Evolutionary conservation across 2,797 vertebrate species (phyloP).

Genomic region (Rhinophrynus dorsalis): DNA sequence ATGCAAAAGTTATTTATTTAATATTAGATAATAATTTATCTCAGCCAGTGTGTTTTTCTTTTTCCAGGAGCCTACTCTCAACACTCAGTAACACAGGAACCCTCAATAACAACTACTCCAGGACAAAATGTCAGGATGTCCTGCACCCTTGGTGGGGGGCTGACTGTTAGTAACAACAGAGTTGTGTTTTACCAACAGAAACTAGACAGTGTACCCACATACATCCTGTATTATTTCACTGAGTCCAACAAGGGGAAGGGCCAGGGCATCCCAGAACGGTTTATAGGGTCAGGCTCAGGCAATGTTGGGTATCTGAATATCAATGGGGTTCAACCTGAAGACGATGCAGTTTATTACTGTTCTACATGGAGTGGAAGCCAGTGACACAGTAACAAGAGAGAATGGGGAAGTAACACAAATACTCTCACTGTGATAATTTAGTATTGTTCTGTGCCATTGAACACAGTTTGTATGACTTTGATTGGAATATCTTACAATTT

Average conservation of each 20-base stretch:
- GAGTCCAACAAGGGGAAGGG: rapidly evolving
- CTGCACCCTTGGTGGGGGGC: constrained; percentile 14
- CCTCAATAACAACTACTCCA: background rate
- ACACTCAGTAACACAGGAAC: constrained; percentile 24
- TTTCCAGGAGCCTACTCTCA: constrained; percentile 13
- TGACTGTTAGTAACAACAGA: background rate
- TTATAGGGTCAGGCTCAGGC: constrained; percentile 27
- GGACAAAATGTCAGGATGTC: constrained; percentile 7
- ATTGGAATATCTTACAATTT: too few species aligned
- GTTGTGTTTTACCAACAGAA: constrained; percentile 32
- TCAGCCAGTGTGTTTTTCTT: background rate
- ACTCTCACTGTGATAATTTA: too few species aligned
- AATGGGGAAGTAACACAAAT: constrained; percentile 19
- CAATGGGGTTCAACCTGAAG: background rate
- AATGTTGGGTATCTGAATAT: constrained; percentile 21
- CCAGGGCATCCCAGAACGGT: background rate
- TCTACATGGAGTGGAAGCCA: constrained; percentile 13
- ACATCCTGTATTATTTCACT: background rate
- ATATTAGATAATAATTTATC: too few species aligned
- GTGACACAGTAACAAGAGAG: constrained; percentile 13
- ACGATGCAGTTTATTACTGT: constrained; percentile 41
- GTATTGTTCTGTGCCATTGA: too few species aligned
- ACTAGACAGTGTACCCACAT: background rate
- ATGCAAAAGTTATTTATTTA: too few species aligned
- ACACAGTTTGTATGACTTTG: too few species aligned